Evolutionary conservation across 2,113 vertebrate genomes (phyloP), one percentile per base, ranked within the genome.

Genomic region (Equus quagga): DNA sequence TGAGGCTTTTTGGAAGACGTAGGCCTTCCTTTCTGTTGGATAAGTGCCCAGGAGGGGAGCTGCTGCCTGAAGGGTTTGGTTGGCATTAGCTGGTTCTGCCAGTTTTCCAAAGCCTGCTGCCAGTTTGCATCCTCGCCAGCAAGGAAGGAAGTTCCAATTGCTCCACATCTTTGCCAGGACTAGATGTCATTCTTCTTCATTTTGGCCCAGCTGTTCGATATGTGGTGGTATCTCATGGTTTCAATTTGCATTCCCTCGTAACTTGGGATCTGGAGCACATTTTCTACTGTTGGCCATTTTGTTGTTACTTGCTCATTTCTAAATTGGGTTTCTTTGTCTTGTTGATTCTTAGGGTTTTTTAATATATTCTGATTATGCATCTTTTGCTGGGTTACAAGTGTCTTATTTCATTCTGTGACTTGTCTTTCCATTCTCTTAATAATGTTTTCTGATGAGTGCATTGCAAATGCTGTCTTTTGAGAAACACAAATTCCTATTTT

Each of bases 121-220:
- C 8, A 0, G 3, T 44, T 79, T 69, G 24, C 44, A 18, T 64
- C 21, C 72, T 46, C 60, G 3, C 44, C n/a, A 76, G 60, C 19
- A 6, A 0, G 0, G 51, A 33, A 11, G n/a, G 8, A 2, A 3
- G 13, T 33, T 58, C 69, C 49, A n/a, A 33, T 49, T 56, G 18
- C 18, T 36, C 36, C 49, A 10, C 6, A 8, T 51, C 28, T 56
- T 11, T 78, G 91, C 80, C 23, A 14, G 3, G 26, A 5, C 51
- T 31, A 54, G 28, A 5, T 8, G 44, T 44, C 36, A 6, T 56
- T 73, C 18, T n/a, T 83, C 64, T 24, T 67, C 51, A 10, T 58
- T 46, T 31, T 46, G 8, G 31, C 65, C 60, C 28, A 0, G 62
- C 46, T 13, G 58, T 67, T 81, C 31, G n/a, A 12, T 19, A 1